These are phyloP conservation scores for Rhimphoctona megacephalus DNA, from an alignment of 2,888 invertebrate genomes.

Conservation along the genomic window DNA sequence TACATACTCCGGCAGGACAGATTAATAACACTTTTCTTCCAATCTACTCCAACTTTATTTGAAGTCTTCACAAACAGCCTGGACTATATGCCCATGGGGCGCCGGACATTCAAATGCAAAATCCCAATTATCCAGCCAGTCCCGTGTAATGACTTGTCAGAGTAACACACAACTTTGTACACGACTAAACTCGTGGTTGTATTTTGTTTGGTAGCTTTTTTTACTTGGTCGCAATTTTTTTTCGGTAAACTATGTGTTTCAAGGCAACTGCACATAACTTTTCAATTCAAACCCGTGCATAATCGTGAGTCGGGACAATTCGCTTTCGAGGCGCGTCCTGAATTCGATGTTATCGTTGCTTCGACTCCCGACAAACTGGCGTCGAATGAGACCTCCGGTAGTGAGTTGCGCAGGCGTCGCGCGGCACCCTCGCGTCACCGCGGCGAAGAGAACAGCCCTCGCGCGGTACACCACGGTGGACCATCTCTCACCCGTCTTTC, in stretches of 20 bases:
- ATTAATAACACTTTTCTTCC: neutral
- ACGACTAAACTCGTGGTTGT: neutral
- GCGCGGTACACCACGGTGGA: conserved; percentile 68
- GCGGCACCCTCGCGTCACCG: conserved; percentile 66
- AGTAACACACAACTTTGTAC: conserved; percentile 8
- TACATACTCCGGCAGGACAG: neutral
- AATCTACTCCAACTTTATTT: neutral
- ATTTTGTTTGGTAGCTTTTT: neutral
- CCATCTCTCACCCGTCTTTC: conserved; percentile 31
- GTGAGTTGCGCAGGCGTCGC: conserved; percentile 80
- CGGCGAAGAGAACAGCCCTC: conserved; percentile 65
- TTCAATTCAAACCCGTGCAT: conserved; percentile 37
- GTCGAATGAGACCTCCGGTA: conserved; percentile 76
- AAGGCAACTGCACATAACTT: neutral
- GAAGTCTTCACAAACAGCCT: neutral
- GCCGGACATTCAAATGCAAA: conserved; percentile 14
- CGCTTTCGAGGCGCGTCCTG: conserved; percentile 70
- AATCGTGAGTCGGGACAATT: conserved; percentile 53
- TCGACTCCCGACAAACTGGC: conserved; percentile 84
- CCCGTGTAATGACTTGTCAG: conserved; percentile 8
- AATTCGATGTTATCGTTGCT: conserved; percentile 80
- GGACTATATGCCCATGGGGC: conserved; percentile 12
- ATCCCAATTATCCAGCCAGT: neutral
- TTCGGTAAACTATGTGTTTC: neutral
- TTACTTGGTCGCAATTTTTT: neutral